Evolutionary conservation across 1,140 invertebrate species (phyloP), one percentile per base, ranked within the genome.

Genomic region (Mya arenaria): DNA sequence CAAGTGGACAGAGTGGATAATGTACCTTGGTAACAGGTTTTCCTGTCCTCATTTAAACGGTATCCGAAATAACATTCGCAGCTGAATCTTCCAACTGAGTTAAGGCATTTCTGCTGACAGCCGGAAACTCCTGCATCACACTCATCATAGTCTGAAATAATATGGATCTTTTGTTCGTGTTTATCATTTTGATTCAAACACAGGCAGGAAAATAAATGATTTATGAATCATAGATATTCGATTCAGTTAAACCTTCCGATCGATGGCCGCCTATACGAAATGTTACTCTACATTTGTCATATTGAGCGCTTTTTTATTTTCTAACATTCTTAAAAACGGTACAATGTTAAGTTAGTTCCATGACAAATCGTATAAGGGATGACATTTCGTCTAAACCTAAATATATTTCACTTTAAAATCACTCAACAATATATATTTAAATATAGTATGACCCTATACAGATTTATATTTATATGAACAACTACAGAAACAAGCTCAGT

Each of bases 1-100:
- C 19, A 23, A 1, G 4, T 4, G 15, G 23, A 19, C 17, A 62
- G 1, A 2, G 3, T 4, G 34, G 19, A 6, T n/a, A 4, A 13
- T 39, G 13, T 74, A 77, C 74, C 74, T 77, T 48, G n/a, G 15
- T 30, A 25, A 41, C 74, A 77, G n/a, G 58, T 48, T n/a, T 65
- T 77, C 23, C 74, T 63, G 60, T 77, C 41, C n/a, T 37, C 25
- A 1, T 65, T 30, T 0, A 77, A 41, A 10, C 23, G 17, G 32
- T 32, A 77, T n/a, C 74, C 74, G 32, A 77, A 77, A 34, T 77
- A 77, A 34, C 74, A 77, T 19, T 39, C 60, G 52, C 74, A 77
- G 23, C 32, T 30, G 28, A 65, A 63, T 41, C 74, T 39, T 30
- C 74, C 74, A 4, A 19, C 3, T 10, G n/a, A 25, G 44, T 77